Evolutionary conservation across 2,888 invertebrate species (phyloP).

Genomic region (Epinotia ramella): DNA sequence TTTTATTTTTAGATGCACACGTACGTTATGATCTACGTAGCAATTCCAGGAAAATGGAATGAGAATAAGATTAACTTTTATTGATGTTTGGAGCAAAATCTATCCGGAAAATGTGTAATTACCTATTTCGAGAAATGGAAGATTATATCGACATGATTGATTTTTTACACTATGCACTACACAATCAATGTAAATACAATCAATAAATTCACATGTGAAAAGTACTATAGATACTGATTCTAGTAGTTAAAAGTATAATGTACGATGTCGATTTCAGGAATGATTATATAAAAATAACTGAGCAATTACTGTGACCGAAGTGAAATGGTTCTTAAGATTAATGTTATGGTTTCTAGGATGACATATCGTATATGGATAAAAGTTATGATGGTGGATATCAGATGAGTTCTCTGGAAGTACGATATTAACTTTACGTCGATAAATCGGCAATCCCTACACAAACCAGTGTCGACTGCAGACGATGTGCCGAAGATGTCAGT

Average conservation of each 20-base stretch:
- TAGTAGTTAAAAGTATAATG: not conserved
- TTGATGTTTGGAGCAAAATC: not conserved
- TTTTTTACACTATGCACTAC: not conserved
- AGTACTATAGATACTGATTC: not conserved
- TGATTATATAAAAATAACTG: constrained; percentile 6
- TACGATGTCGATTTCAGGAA: not conserved
- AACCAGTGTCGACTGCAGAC: constrained; percentile 66
- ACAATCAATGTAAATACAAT: not conserved
- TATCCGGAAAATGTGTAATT: not conserved
- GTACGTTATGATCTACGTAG: not conserved
- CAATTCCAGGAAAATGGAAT: not conserved
- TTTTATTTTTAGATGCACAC: constrained; percentile 2
- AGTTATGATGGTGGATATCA: not conserved
- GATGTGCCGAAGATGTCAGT: constrained; percentile 71
- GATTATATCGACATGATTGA: not conserved
- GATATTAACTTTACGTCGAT: constrained; percentile 58
- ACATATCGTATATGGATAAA: not conserved
- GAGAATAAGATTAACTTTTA: not conserved
- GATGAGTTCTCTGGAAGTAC: constrained; percentile 30
- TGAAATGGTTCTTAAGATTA: not conserved
- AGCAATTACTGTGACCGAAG: not conserved
- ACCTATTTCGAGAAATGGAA: not conserved
- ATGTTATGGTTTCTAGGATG: constrained; percentile 6
- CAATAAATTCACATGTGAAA: not conserved
- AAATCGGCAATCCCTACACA: constrained; percentile 54